A percentile compares a stretch with the other conserved stretches of the same genome.
These are phyloP conservation scores for Rugalucina vietnamica DNA, from an alignment of 2,888 invertebrate species.

Conservation along the genomic window DNA sequence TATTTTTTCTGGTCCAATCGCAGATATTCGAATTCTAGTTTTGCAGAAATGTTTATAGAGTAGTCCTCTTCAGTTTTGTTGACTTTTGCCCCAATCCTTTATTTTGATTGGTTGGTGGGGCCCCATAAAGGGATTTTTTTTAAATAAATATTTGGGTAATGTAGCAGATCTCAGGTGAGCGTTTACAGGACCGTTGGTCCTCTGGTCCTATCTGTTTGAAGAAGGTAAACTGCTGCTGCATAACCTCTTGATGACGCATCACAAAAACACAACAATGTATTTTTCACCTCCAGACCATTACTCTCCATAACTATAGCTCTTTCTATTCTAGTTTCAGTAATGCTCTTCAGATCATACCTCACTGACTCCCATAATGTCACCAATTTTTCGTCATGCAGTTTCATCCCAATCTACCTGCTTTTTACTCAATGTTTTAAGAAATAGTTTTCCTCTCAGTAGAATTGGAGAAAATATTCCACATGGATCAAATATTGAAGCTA, in stretches of 20 bases:
- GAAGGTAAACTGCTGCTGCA: constrained; percentile 3
- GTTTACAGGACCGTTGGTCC: too few species aligned
- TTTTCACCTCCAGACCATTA: background rate
- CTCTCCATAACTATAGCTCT: background rate
- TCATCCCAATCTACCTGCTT: background rate
- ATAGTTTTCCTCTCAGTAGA: background rate
- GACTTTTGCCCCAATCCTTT: too few species aligned
- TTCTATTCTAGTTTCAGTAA: background rate
- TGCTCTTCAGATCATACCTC: background rate
- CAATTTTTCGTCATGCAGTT: background rate
- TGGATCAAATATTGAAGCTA: background rate
- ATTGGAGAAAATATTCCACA: background rate
- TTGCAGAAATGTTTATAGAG: too few species aligned
- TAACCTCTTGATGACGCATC: background rate
- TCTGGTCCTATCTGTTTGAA: too few species aligned
- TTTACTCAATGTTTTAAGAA: background rate
- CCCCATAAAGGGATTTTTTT: too few species aligned
- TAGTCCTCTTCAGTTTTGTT: too few species aligned
- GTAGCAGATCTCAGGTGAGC: too few species aligned
- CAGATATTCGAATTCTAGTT: too few species aligned
- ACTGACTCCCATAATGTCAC: background rate
- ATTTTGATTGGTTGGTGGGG: too few species aligned
- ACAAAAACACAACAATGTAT: background rate
- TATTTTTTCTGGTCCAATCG: too few species aligned
- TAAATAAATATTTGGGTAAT: too few species aligned